Evolutionary conservation across 1,140 invertebrate genomes (phyloP), one percentile per base, ranked within the genome.

Genomic region (Rhyacophila brunnea): DNA sequence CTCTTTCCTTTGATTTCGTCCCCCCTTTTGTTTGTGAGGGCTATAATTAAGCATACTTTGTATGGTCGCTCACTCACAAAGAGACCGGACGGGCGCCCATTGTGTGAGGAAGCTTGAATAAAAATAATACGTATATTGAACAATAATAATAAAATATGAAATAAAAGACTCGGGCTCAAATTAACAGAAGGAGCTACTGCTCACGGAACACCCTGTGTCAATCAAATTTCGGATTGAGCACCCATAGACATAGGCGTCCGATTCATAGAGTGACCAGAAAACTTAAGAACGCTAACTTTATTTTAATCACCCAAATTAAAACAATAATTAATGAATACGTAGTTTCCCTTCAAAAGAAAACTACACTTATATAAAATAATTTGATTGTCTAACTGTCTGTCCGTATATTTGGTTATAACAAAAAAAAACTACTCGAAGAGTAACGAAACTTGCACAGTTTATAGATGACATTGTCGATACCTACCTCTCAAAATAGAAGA

Each of bases 41-140:
- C 47, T 53, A 64, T 64, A 64, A 64, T 64, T 64, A 64, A 64
- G 61, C 50, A 50, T 36, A 38, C 18, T 47, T 23, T 23, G 38
- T 43, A 48, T 46, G 54, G 47, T 34, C 45, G 46, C 35, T 32
- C 19, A 20, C 40, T 46, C 43, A 64, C 62, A 64, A 64, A 53
- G 48, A 32, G 20, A 59, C 56, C 61, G 61, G 61, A 64, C 61
- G 62, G 46, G 62, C 38, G 46, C 44, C 56, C 62, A 57, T 64
- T 64, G 51, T 60, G 42, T 40, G 34, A 15, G 23, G 23, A 51
- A 20, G 52, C 51, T n/a, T 56, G 44, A 44, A 48, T 40, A 43
- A 53, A 44, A 49, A 49, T 63, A 63, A 64, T 64, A 56, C 58
- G 59, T 59, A 43, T 9, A 28, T 28, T 28, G 23, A 28, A 28